A percentile compares a stretch with the other conserved stretches of the same genome.
Evolutionary conservation across 2,888 invertebrate species (phyloP).

Genomic region (Zygothrica quintamaculata): DNA sequence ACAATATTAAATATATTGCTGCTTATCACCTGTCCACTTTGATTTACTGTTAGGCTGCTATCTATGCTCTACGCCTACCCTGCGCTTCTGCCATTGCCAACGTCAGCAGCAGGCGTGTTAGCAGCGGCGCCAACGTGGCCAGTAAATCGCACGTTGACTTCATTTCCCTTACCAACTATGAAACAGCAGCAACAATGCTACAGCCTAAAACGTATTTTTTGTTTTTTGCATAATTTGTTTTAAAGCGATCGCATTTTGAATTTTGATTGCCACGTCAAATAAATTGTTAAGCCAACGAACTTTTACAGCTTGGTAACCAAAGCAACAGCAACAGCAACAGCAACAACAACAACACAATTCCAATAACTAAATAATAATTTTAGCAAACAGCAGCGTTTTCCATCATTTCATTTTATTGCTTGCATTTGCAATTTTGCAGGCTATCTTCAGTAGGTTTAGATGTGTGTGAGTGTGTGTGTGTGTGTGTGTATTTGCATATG

Average conservation of each 20-base stretch:
- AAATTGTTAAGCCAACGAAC: conserved; percentile 51
- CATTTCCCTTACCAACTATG: conserved; percentile 15
- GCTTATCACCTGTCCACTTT: conserved; percentile 54
- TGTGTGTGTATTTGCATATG: conserved; percentile 9
- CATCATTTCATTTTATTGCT: conserved; percentile 30
- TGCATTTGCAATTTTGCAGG: conserved; percentile 33
- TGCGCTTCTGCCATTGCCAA: conserved; percentile 47
- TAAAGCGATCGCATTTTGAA: conserved; percentile 36
- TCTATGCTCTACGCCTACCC: conserved; percentile 42
- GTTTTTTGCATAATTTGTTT: conserved; percentile 41
- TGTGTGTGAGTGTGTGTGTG: conserved; percentile 7
- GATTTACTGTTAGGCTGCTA: conserved; percentile 52
- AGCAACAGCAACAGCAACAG: too few relatives aligned
- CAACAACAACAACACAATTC: too few relatives aligned
- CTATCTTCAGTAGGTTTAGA: conserved; percentile 1
- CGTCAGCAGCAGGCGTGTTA: conserved; percentile 63
- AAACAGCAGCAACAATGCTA: conserved; percentile 10
- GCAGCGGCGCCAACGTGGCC: conserved; percentile 67
- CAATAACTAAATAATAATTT: too few relatives aligned
- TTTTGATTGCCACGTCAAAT: conserved; percentile 53
- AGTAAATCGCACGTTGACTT: conserved; percentile 44
- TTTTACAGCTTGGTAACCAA: conserved; percentile 20
- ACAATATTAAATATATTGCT: conserved; percentile 4
- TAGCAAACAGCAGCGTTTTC: conserved; percentile 35
- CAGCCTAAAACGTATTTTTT: conserved; percentile 6